Evolutionary conservation across 2,888 invertebrate genomes (phyloP), one percentile per base, ranked within the genome.

Genomic region (Stenichneumon culpator): DNA sequence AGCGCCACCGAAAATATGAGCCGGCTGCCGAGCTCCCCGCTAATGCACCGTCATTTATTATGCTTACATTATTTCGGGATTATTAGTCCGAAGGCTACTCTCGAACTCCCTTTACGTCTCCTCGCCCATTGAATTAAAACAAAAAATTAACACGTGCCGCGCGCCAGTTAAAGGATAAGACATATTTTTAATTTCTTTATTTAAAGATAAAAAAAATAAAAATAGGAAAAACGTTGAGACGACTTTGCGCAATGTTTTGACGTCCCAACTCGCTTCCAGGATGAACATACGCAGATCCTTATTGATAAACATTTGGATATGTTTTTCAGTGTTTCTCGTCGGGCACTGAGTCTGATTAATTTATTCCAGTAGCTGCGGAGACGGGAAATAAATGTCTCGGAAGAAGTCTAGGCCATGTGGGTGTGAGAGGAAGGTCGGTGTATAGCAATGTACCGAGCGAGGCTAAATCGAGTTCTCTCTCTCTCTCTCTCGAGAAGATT

Each of bases 1-100:
- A 93, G 93, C 92, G 92, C 92, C 91, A 92, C 92, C 93, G 91
- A 93, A 93, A 93, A 93, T 93, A 93, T 93, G 93, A 93, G 93
- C 91, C 90, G 90, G 91, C 92, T 92, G 91, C 93, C 92, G 92
- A 91, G 93, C 91, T 90, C 90, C 90, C 87, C 92, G 92, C 93
- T 93, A 93, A 93, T 93, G 93, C 91, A 86, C 85, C 86, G 86
- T 90, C 93, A 92, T 93, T 93, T 93, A 92, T 93, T 92, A 93
- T 90, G 91, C 92, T 93, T 93, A 93, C 92, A 93, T 93, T 93
- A 93, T 93, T 93, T 93, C 91, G 90, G 92, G 92, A 93, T 93
- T 93, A 93, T 93, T 93, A 92, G 91, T 93, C 92, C 92, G 91
- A 90, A n/a, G 28, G 28, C 28, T 57, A 88, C 32, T 65, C 77